Percentiles rank a stretch among this genome's conserved stretches.
phyloP scores from a whole-genome alignment of 2,888 invertebrate genomes.

The Zelleria hepariella region DNA sequence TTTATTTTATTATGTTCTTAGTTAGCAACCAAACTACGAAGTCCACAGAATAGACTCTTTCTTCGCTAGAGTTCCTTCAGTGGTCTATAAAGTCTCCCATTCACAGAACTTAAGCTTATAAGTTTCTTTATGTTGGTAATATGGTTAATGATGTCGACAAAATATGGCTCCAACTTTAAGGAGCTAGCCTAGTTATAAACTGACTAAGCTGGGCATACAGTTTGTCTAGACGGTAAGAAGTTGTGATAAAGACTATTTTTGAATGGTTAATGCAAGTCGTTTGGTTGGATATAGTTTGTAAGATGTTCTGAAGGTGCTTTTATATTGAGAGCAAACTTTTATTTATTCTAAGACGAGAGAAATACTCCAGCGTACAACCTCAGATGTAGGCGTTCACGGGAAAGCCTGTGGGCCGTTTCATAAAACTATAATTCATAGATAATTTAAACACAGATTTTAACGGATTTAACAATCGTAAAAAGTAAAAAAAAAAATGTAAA shows the following conservation, averaged over 20 bases:
- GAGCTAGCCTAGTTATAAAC: not conserved
- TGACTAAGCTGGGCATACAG: not conserved
- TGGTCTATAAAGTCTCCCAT: not conserved
- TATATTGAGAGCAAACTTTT: no score
- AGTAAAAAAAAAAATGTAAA: no score
- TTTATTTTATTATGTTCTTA: no score
- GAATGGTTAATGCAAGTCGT: not conserved
- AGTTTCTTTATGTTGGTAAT: not conserved
- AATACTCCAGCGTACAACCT: no score
- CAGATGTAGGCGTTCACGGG: no score
- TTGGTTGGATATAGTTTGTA: not conserved
- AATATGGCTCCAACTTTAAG: not conserved
- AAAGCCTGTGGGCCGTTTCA: no score
- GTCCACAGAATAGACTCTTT: not conserved
- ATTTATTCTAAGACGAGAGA: no score
- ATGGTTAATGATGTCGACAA: not conserved
- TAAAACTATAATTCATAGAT: no score
- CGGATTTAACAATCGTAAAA: no score
- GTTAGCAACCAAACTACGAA: not conserved
- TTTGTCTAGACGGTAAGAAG: not conserved
- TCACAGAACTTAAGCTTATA: not conserved
- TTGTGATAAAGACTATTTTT: not conserved
- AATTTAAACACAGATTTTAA: no score
- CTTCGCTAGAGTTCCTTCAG: no score
- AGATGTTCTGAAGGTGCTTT: not conserved